Base-by-base conservation (phyloP, 1,140 invertebrate genomes). In the Musca vetustissima region DNA sequence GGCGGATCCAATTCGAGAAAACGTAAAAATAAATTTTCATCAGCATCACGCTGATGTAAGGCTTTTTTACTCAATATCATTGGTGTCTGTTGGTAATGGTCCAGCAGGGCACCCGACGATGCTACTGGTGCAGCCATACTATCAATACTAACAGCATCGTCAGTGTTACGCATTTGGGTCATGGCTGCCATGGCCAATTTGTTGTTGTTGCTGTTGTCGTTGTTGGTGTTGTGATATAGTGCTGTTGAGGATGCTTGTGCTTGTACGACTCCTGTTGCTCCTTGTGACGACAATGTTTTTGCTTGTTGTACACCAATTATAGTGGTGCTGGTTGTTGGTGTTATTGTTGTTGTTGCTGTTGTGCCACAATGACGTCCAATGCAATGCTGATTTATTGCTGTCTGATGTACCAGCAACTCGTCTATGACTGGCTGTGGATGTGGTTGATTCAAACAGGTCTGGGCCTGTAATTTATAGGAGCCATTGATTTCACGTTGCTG, bases 1-100 rank as follows among this genome's bases (percentile, higher is more conserved):
- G 87, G 80, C 1, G 92, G 91, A 78, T 93, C 92, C 66, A 94
- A 84, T 78, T 93, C 92, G 71, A 94, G 82, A 75, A 93, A 92
- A 68, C 90, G 84, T 32, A 94, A 85, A 80, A 93, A 93, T 52
- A 90, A 77, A 81, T 90, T 89, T 76, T 90, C 89, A 70, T 90
- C 89, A n/a, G 89, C 89, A 71, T 88, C 87, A 14, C 87, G 84
- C 71, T 90, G 89, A 67, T 89, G 84, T 15, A 88, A 84, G 6
- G 87, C 86, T 43, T 83, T 83, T 71, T 82, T 82, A 70, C 80
- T 85, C 8, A 86, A 72, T 25, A 78, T 68, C 75, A 81, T 81
- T 6, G 77, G 77, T 28, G 28, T 28, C 28, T 81, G 77, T 6
- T 72, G 25, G 15, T 61, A 28, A 8, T 28, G 28, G 8, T 28